Percentiles rank a stretch among this genome's conserved stretches.
Conservation (phyloP, 2,888 invertebrate genomes). For the Deroplatys truncata region DNA sequence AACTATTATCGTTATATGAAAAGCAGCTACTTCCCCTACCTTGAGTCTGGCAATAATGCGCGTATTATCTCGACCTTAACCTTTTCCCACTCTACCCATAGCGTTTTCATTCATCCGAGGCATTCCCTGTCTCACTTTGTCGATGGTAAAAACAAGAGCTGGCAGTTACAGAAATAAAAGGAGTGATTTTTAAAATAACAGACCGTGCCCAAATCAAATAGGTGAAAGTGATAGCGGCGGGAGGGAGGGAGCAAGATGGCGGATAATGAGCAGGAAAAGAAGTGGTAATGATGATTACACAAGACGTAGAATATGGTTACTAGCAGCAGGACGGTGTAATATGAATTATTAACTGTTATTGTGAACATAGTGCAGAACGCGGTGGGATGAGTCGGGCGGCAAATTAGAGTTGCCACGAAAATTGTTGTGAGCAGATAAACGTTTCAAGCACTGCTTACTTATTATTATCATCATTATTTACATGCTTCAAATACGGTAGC, state of each 20-base stretch:
- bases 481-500: not conserved
- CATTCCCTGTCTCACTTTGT: not conserved
- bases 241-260: not conserved
- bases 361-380: not conserved
- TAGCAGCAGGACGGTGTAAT: not conserved
- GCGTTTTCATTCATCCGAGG: not conserved
- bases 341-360: not conserved
- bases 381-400: not conserved
- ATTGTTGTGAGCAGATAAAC: not conserved
- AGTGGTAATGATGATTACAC: not conserved
- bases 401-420: not conserved
- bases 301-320: not conserved
- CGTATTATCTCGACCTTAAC: not conserved
- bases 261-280: constrained; percentile 9
- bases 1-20: constrained; percentile 13
- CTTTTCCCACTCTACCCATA: not conserved
- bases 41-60: not conserved
- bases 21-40: not conserved
- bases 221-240: not conserved
- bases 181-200: constrained; percentile 12
- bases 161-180: constrained; percentile 3
- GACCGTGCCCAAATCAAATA: not conserved
- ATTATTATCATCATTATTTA: not conserved
- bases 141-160: not conserved
- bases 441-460: not conserved